phyloP scores from a whole-genome alignment of 2,113 vertebrate species.

The Myotis yumanensis region DNA sequence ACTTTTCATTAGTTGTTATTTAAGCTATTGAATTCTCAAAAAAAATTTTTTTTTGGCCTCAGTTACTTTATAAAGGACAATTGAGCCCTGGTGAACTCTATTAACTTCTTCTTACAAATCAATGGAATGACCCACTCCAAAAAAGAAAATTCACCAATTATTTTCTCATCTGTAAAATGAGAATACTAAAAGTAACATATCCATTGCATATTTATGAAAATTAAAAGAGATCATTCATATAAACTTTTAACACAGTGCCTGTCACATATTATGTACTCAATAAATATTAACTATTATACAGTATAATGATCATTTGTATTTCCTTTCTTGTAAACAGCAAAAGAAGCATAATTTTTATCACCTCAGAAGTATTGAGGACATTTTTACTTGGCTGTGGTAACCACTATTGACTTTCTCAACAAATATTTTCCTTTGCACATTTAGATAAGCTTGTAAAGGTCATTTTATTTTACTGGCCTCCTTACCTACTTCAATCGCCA shows the following conservation, averaged over 20 bases:
- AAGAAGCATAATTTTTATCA: neutral
- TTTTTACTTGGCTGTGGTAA: constrained; percentile 48
- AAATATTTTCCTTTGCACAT: constrained; percentile 37
- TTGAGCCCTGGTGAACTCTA: neutral
- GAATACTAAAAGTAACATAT: neutral
- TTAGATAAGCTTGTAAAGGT: neutral
- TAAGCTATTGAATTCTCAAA: neutral
- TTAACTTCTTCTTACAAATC: neutral
- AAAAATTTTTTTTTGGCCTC: neutral
- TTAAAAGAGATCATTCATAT: neutral
- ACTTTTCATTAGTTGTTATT: neutral
- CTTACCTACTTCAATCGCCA: neutral
- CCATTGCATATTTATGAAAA: neutral
- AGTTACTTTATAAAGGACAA: neutral
- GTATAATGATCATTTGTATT: neutral
- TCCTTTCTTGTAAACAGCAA: neutral
- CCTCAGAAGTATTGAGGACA: neutral
- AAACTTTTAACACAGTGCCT: neutral
- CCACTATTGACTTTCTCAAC: neutral
- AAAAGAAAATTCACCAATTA: neutral
- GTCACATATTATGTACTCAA: neutral
- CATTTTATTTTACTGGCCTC: neutral
- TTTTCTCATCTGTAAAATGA: constrained; percentile 43
- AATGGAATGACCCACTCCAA: neutral
- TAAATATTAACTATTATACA: neutral